phyloP scores from a whole-genome alignment of 2,888 invertebrate species.

The Teleogryllus oceanicus region DNA sequence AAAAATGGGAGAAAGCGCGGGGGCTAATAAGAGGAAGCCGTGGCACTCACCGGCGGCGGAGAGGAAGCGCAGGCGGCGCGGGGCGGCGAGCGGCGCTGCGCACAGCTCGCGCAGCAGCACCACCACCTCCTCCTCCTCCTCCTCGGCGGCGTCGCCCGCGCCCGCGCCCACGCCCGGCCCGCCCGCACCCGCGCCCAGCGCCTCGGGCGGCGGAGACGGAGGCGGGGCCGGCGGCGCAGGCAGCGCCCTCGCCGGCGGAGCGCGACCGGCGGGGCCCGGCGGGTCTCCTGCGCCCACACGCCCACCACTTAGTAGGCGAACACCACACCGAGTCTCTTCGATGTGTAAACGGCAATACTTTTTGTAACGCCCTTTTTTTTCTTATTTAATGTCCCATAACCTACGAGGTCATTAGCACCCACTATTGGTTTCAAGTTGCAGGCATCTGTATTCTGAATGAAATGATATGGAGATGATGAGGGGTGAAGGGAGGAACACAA shows the following conservation, averaged over 20 bases:
- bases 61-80: neutral
- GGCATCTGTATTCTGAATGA: no score
- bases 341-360: no score
- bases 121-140: conserved; percentile 6
- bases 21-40: neutral
- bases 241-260: neutral
- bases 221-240: conserved; percentile 39
- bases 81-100: conserved; percentile 12
- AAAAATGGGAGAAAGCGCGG: neutral
- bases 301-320: conserved; percentile 26
- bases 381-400: no score
- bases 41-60: neutral
- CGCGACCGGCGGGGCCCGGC: conserved; percentile 37
- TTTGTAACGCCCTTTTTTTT: no score
- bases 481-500: no score
- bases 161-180: conserved; percentile 26
- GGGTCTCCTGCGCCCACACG: conserved; percentile 40
- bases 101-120: conserved; percentile 25
- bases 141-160: neutral
- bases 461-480: no score
- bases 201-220: conserved; percentile 37
- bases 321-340: no score
- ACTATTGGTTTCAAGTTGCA: no score
- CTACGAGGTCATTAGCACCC: no score
- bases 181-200: conserved; percentile 31